Evolutionary conservation across 1,140 invertebrate species (phyloP), one percentile per base, ranked within the genome.

Genomic region (Teleogryllus occipitalis): DNA sequence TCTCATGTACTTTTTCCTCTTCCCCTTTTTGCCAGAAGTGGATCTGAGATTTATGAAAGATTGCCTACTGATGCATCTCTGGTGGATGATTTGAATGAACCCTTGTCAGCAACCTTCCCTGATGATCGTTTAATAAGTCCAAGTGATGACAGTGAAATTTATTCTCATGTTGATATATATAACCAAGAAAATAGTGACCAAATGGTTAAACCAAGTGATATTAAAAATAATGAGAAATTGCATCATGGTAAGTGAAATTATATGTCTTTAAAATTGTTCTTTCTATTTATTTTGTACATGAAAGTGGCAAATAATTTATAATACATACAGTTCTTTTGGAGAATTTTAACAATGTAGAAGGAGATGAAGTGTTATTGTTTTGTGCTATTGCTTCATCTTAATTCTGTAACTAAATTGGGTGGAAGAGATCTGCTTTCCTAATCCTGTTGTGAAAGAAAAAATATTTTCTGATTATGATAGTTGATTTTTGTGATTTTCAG

Each of bases 1-100:
- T 78, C 46, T 21, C 75, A 76, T 39, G 46, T 18, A 76, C 80
- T 76, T 77, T 77, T 79, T 80, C 22, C 47, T 79, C 81, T 1
- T n/a, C 18, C 80, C 77, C 76, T 74, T 27, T 18, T 49, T 87
- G 89, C 86, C 81, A 90, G 90, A 81, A 92, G 90, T 81, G 93
- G 93, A 83, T 94, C 92, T 79, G 95, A 96, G 84, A 95, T 95
- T 81, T 96, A 95, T 84, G 94, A 96, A 86, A 91, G 93, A 83
- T 88, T 93, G 81, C 92, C 91, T 7, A 89, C 88, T 15, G 90
- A 90, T 81, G 89, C 88, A 73, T 85, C 84, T 54, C 74, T 88
- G 84, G 80, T 88, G 84, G 80, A 88, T 85, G 75, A 87, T 82
- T 72, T 84, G 85, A 83, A 90, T 86, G 84, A 89, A 85, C 82